These are phyloP conservation scores for Hymenochirus boettgeri DNA, from an alignment of 2,113 vertebrate species.

Conservation along the genomic window DNA sequence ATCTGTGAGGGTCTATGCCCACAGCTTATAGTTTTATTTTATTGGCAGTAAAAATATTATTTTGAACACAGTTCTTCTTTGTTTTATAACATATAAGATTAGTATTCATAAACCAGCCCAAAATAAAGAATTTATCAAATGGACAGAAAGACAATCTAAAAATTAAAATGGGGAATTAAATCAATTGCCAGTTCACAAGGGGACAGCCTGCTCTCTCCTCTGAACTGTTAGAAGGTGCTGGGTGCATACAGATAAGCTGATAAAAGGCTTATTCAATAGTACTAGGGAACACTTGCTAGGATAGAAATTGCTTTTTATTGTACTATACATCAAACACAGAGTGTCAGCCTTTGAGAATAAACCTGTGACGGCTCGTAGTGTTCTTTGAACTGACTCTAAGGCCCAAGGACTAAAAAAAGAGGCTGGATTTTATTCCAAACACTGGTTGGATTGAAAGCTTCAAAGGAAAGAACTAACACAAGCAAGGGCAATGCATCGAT, in stretches of 20 bases:
- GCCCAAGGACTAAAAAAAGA: slow-evolving; percentile 56
- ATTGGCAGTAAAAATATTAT: slow-evolving; percentile 12
- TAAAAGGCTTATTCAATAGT: slow-evolving; percentile 64
- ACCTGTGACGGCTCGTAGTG: slow-evolving; percentile 66
- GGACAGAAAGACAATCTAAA: slow-evolving; percentile 54
- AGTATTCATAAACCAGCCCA: slow-evolving; percentile 44
- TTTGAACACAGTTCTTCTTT: slow-evolving; percentile 20
- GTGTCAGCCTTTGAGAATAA: slow-evolving; percentile 73
- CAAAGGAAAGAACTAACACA: slow-evolving; percentile 62
- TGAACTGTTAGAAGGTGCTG: slow-evolving; percentile 58
- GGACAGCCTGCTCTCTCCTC: slow-evolving; percentile 55
- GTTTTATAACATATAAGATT: slow-evolving; percentile 41
- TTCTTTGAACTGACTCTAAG: slow-evolving; percentile 69
- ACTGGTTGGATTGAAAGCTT: slow-evolving; percentile 64
- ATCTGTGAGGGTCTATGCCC: too few relatives aligned
- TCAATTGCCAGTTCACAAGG: slow-evolving; percentile 59
- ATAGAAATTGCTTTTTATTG: slow-evolving; percentile 68
- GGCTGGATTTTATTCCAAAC: slow-evolving; percentile 59
- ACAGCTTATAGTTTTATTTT: too few relatives aligned
- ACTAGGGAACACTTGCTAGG: slow-evolving; percentile 64
- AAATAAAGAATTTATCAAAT: slow-evolving; percentile 47
- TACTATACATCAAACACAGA: slow-evolving; percentile 70
- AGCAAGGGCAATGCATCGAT: slow-evolving; percentile 64
- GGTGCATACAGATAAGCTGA: slow-evolving; percentile 68
- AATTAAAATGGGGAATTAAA: slow-evolving; percentile 64